phyloP scores from a whole-genome alignment of 2,797 vertebrate species.

The Xerus rutilus region DNA sequence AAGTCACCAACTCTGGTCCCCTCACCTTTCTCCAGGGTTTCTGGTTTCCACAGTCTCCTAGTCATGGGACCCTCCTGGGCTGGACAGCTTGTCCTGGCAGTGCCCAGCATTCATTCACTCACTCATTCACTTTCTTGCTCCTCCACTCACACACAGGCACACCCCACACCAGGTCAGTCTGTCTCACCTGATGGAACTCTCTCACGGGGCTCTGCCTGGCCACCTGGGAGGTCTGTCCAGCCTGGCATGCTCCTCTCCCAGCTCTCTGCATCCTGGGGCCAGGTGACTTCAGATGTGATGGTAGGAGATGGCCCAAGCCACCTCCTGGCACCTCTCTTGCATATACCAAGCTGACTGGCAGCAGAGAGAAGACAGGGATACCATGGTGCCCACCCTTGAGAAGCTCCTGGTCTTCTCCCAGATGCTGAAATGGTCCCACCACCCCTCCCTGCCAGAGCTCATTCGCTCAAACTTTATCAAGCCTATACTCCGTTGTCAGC shows the following conservation, averaged over 20 bases:
- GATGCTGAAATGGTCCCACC: neutral
- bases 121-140: neutral
- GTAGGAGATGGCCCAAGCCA: neutral
- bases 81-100: neutral
- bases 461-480: neutral
- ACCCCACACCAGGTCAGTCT: too few relatives aligned
- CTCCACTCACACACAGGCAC: neutral
- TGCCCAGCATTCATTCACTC: neutral
- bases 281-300: neutral
- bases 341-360: neutral
- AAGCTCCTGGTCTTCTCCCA: neutral
- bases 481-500: neutral
- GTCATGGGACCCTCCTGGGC: neutral
- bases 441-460: neutral
- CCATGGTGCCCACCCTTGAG: neutral
- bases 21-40: neutral
- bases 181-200: neutral
- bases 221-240: neutral
- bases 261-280: neutral
- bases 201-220: neutral
- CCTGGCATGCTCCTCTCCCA: neutral
- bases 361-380: neutral
- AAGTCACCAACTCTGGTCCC: neutral
- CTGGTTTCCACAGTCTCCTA: neutral
- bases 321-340: neutral